Conservation (phyloP, 2,797 vertebrate species). For the Thunnus albacares region DNA sequence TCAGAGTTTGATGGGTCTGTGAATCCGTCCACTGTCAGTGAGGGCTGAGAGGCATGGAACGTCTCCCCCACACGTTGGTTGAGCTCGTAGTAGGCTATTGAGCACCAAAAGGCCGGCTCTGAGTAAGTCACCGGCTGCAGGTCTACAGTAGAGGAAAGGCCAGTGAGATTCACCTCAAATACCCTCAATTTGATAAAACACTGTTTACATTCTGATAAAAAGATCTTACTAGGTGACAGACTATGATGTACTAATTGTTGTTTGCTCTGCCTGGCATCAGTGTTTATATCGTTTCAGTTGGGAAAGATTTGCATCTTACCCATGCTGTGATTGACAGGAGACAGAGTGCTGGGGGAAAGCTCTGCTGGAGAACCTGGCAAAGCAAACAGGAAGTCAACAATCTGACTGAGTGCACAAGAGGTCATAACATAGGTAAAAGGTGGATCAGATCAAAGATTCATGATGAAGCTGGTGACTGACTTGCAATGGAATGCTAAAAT, state of each 20-base stretch:
- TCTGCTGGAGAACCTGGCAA: constrained; percentile 96
- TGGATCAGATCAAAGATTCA: constrained; percentile 11
- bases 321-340: constrained; percentile 98
- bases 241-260: background rate
- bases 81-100: constrained; percentile 98
- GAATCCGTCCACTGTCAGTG: constrained; percentile 97
- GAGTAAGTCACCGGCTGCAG: constrained; percentile 98
- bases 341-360: constrained; percentile 96
- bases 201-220: background rate
- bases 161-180: background rate
- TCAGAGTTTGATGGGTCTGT: constrained; percentile 99
- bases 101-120: constrained; percentile 99
- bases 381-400: constrained; percentile 32
- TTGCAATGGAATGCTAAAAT: constrained; percentile 31
- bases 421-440: background rate
- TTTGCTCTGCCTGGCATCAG: background rate
- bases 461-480: constrained; percentile 1
- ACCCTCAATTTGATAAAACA: background rate
- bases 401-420: constrained; percentile 14
- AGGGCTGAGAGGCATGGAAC: constrained; percentile 98
- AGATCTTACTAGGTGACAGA: background rate
- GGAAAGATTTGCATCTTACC: constrained; percentile 84
- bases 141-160: constrained; percentile 81
- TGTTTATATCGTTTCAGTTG: background rate
- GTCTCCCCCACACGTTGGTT: constrained; percentile 99